A percentile compares a stretch with the other conserved stretches of the same genome.
Conservation (phyloP, 2,113 vertebrate genomes). For the Oryzias celebensis region DNA sequence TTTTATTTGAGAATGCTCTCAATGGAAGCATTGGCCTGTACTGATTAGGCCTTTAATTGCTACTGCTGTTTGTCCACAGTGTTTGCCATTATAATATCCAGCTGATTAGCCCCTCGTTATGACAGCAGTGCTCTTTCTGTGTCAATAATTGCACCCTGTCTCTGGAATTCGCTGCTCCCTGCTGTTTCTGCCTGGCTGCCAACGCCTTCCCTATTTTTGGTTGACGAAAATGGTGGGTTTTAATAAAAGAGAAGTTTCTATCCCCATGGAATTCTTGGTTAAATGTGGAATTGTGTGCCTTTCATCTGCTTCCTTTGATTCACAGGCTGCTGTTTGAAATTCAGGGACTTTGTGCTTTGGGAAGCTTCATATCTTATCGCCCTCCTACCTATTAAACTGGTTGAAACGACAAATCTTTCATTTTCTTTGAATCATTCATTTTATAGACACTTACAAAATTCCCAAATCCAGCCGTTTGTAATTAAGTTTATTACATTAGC, state of each 20-base stretch:
- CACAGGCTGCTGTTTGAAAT: constrained; percentile 32
- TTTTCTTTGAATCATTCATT: constrained; percentile 28
- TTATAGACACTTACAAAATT: constrained; percentile 15
- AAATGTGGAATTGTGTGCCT: constrained; percentile 61
- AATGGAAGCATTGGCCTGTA: constrained; percentile 41
- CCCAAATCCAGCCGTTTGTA: constrained; percentile 13
- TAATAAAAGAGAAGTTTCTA: constrained; percentile 55
- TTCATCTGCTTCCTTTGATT: constrained; percentile 67
- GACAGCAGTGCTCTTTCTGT: constrained; percentile 48
- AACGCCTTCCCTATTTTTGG: constrained; percentile 42
- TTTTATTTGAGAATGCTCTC: constrained; percentile 9
- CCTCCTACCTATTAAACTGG: constrained; percentile 44
- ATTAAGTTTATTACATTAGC: neutral
- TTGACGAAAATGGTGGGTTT: constrained; percentile 45
- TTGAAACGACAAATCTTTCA: constrained; percentile 30
- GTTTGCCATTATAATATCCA: constrained; percentile 56
- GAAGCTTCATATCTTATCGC: constrained; percentile 24
- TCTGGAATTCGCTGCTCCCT: constrained; percentile 40
- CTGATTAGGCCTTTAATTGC: constrained; percentile 52
- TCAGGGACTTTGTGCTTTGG: constrained; percentile 41
- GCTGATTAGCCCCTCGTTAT: constrained; percentile 59
- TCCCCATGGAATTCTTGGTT: constrained; percentile 57
- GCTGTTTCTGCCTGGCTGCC: constrained; percentile 33
- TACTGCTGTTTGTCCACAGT: constrained; percentile 40
- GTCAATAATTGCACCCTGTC: constrained; percentile 52